Conservation (phyloP, 1,140 invertebrate genomes). For the Papilio helenus region DNA sequence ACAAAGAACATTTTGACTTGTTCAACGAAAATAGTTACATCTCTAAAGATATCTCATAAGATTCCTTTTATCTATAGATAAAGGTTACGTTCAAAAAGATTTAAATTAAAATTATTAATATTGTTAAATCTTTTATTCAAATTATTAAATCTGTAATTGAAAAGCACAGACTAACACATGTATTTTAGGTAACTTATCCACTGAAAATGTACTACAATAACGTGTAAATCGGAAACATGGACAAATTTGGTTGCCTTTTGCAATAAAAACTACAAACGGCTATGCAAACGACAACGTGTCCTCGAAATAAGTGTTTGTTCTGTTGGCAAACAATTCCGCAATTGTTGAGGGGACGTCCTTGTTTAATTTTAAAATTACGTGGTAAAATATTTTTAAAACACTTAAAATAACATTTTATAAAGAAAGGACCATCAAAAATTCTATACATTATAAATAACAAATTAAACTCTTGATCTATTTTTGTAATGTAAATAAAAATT, state of each 20-base stretch:
- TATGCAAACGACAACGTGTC: slow-evolving; percentile 27
- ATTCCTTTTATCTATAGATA: no score
- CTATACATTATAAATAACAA: background rate
- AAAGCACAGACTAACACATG: background rate
- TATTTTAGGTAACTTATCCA: no score
- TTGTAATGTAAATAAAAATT: background rate
- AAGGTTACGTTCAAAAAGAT: no score
- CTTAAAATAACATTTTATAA: background rate
- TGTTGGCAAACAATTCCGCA: slow-evolving; percentile 33
- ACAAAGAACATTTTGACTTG: background rate
- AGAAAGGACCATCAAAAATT: background rate
- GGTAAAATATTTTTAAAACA: slow-evolving; percentile 13
- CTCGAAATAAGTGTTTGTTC: slow-evolving; percentile 39
- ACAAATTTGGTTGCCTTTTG: slow-evolving; percentile 28
- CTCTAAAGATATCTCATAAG: background rate
- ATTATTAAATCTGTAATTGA: background rate
- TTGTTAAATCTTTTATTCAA: no score
- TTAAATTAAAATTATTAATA: no score
- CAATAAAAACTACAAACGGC: slow-evolving; percentile 18
- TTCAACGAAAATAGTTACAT: background rate
- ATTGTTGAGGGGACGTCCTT: slow-evolving; percentile 24
- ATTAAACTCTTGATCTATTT: background rate
- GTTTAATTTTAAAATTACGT: slow-evolving; percentile 27
- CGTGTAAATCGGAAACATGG: background rate
- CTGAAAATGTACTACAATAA: background rate